phyloP scores from a whole-genome alignment of 2,888 invertebrate species.

The Callosobruchus maculatus region DNA sequence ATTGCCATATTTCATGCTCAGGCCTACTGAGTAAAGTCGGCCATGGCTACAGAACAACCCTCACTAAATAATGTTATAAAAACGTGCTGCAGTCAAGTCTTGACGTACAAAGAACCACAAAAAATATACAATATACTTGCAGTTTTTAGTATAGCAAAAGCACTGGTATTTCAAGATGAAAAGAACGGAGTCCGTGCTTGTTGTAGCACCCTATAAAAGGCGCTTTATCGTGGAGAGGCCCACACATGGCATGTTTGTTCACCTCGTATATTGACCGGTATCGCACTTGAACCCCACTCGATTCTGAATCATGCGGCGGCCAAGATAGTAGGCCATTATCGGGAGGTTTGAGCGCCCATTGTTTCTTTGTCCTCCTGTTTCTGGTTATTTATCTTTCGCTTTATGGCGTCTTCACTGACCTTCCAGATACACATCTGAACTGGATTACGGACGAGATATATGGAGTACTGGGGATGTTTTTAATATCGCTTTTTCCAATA shows the following conservation, averaged over 20 bases:
- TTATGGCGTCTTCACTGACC: neutral
- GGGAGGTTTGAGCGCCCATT: neutral
- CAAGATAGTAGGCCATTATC: neutral
- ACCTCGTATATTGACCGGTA: neutral
- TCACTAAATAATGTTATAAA: too few species aligned
- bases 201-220: neutral
- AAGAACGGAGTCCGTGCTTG: neutral
- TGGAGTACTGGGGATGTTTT: neutral
- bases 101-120: too few species aligned
- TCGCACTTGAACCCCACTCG: neutral
- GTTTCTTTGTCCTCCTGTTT: neutral
- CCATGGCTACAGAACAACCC: too few species aligned
- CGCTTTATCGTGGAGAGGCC: neutral
- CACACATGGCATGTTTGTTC: neutral
- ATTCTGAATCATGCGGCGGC: neutral
- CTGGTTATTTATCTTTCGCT: neutral
- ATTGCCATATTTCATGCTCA: too few species aligned
- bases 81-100: too few species aligned
- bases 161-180: too few species aligned
- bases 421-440: neutral
- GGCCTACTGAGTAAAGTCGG: too few species aligned
- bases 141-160: too few species aligned
- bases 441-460: neutral
- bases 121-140: too few species aligned
- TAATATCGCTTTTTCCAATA: neutral